phyloP scores from a whole-genome alignment of 2,888 invertebrate genomes.

The Erannis defoliaria region DNA sequence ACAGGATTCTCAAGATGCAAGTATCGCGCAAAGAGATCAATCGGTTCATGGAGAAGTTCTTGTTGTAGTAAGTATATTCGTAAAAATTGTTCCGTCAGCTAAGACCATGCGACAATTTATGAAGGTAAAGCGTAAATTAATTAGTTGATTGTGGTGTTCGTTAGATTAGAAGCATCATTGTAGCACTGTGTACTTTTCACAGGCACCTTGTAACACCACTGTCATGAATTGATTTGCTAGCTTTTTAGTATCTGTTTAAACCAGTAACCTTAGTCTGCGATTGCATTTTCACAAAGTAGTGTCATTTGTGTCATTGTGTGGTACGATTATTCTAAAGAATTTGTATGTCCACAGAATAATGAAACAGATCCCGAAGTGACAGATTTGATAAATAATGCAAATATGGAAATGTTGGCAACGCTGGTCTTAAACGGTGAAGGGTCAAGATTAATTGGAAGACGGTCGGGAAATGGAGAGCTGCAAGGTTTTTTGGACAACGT shows the following conservation, averaged over 20 bases:
- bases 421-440: slow-evolving; percentile 96
- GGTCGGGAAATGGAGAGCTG: slow-evolving; percentile 91
- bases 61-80: slow-evolving; percentile 78
- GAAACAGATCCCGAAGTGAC: slow-evolving; percentile 89
- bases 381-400: slow-evolving; percentile 90
- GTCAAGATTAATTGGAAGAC: slow-evolving; percentile 89
- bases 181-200: slow-evolving; percentile 77
- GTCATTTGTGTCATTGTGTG: slow-evolving; percentile 4
- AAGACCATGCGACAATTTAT: slow-evolving; percentile 63
- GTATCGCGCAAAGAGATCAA: slow-evolving; percentile 73
- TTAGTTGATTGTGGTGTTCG: slow-evolving; percentile 79
- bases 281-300: slow-evolving; percentile 49
- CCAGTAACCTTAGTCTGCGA: slow-evolving; percentile 63
- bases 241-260: slow-evolving; percentile 76
- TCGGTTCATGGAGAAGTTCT: slow-evolving; percentile 74
- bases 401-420: slow-evolving; percentile 96
- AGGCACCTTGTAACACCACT: slow-evolving; percentile 78
- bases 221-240: slow-evolving; percentile 81
- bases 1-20: slow-evolving; percentile 82
- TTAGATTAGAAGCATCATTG: slow-evolving; percentile 79
- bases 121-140: slow-evolving; percentile 78
- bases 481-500: slow-evolving; percentile 96
- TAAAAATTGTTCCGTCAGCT: slow-evolving; percentile 61
- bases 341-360: slow-evolving; percentile 68
- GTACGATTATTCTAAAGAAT: slow-evolving; percentile 10